Conservation (phyloP, 2,797 vertebrate species). For the Eulemur coronatus region DNA sequence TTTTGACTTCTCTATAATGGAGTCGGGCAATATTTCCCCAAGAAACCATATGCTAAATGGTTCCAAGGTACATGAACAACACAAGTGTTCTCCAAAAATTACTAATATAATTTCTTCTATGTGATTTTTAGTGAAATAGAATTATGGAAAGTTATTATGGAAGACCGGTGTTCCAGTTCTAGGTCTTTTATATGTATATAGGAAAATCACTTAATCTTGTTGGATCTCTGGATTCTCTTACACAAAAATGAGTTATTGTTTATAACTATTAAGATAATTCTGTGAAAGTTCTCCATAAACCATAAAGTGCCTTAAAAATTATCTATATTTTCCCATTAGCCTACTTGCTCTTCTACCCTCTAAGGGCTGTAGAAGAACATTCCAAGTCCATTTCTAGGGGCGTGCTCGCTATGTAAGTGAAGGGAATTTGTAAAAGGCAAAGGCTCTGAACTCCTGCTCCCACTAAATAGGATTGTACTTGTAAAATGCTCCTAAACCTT, state of each 20-base stretch:
- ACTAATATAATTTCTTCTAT: not conserved
- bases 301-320: not conserved
- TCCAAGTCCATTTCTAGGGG: not conserved
- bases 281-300: not conserved
- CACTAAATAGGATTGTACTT: constrained; percentile 50
- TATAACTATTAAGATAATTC: not conserved
- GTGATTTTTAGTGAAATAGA: not conserved
- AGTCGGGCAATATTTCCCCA: not conserved
- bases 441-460: not conserved
- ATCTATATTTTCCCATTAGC: not conserved
- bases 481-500: constrained; percentile 33
- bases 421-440: not conserved
- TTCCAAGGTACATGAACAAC: not conserved
- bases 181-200: not conserved
- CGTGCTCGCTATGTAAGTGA: not conserved
- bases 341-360: not conserved
- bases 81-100: not conserved
- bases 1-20: not conserved
- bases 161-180: not conserved
- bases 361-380: not conserved
- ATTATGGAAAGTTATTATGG: not conserved
- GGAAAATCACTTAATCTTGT: not conserved
- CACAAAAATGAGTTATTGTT: not conserved
- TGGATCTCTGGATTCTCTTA: not conserved
- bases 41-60: not conserved